These are phyloP conservation scores for Philopotamus ludificatus DNA, from an alignment of 1,140 invertebrate genomes.

Conservation along the genomic window DNA sequence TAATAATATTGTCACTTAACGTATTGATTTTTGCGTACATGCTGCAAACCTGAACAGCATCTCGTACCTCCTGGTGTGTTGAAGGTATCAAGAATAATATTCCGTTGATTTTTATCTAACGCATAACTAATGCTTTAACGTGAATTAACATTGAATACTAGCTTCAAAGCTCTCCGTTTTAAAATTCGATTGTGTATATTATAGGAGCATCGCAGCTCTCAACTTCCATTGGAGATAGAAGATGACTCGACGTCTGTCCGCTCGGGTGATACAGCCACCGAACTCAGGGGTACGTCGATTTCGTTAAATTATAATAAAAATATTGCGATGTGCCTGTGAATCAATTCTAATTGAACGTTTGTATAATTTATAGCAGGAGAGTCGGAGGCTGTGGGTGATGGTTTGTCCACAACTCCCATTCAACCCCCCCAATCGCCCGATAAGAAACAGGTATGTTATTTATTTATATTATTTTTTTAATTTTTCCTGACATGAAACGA, in stretches of 20 bases:
- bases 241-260: slow-evolving; percentile 81
- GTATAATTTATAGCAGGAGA: slow-evolving; percentile 17
- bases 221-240: slow-evolving; percentile 84
- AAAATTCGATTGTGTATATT: too few relatives aligned
- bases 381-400: slow-evolving; percentile 32
- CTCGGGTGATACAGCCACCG: slow-evolving; percentile 74
- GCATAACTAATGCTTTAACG: too few relatives aligned
- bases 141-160: too few relatives aligned
- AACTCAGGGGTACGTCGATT: slow-evolving; percentile 64
- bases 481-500: too few relatives aligned
- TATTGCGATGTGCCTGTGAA: neutral
- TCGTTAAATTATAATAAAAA: neutral
- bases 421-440: slow-evolving; percentile 46
- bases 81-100: too few relatives aligned
- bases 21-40: too few relatives aligned
- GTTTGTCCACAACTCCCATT: slow-evolving; percentile 9
- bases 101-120: too few relatives aligned
- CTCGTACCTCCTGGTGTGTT: slow-evolving; percentile 51
- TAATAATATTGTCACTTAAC: too few relatives aligned
- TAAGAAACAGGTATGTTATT: slow-evolving; percentile 54
- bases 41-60: slow-evolving; percentile 50
- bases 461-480: too few relatives aligned
- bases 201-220: slow-evolving; percentile 82
- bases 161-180: too few relatives aligned
- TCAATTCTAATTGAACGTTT: neutral